Evolutionary conservation across 1,140 invertebrate species (phyloP).

Genomic region (Branchinecta lynchi): DNA sequence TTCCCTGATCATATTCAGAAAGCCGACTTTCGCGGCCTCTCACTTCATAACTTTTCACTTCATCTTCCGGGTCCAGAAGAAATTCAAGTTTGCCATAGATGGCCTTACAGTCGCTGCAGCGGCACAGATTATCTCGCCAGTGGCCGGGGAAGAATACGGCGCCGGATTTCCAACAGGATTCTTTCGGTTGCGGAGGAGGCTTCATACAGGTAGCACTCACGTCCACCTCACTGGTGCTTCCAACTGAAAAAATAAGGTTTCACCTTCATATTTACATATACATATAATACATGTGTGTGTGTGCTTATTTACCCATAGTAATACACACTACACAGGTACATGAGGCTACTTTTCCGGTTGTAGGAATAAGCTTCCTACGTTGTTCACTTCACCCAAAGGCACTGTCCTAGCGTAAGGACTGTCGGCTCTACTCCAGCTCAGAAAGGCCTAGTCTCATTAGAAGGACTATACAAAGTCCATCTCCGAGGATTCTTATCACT

Average conservation of each 20-base stretch:
- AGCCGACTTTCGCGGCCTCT: constrained; percentile 30
- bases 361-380: no score
- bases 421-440: no score
- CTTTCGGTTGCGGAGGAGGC: constrained; percentile 21
- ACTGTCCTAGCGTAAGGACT: no score
- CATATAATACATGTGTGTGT: constrained; percentile 22
- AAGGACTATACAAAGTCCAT: no score
- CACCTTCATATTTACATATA: constrained; percentile 41
- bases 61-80: constrained; percentile 64
- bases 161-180: background rate
- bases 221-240: background rate
- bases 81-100: constrained; percentile 43
- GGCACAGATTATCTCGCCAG: constrained; percentile 18
- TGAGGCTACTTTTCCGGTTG: no score
- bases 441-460: no score
- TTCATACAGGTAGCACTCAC: constrained; percentile 2
- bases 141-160: background rate
- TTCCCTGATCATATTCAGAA: constrained; percentile 54
- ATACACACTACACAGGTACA: no score
- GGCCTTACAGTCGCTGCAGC: constrained; percentile 18
- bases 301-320: no score
- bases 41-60: constrained; percentile 70
- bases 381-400: background rate
- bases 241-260: background rate
- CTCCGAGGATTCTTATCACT: no score